A percentile compares a stretch with the other conserved stretches of the same genome.
Conservation (phyloP, 2,888 invertebrate genomes). For the Trichopoda pennipes region DNA sequence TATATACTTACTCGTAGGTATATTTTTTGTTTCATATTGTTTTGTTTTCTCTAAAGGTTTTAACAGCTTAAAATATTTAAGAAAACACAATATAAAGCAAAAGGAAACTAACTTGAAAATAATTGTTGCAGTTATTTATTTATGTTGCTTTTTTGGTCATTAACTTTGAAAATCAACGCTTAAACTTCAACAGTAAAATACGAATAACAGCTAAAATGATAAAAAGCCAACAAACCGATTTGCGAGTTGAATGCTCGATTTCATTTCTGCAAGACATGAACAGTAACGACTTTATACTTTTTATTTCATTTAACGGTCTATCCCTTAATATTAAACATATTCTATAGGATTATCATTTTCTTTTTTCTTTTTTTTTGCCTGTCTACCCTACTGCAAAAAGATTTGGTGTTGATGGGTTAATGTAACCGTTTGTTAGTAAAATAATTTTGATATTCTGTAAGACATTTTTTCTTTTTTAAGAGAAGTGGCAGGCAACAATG, state of each 20-base stretch:
- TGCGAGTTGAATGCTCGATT: slow-evolving; percentile 66
- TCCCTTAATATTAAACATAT: slow-evolving; percentile 63
- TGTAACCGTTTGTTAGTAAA: not conserved
- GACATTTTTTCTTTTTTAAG: not conserved
- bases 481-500: no score
- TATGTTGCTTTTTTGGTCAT: slow-evolving; percentile 55
- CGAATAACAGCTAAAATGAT: slow-evolving; percentile 42
- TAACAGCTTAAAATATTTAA: slow-evolving; percentile 35
- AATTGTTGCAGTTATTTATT: slow-evolving; percentile 64
- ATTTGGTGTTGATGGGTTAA: not conserved
- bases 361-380: slow-evolving; percentile 4
- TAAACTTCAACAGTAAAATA: slow-evolving; percentile 37
- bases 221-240: slow-evolving; percentile 47
- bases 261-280: slow-evolving; percentile 63
- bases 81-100: not conserved
- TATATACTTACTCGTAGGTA: no score
- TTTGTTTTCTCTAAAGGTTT: slow-evolving; percentile 42
- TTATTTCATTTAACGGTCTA: slow-evolving; percentile 67
- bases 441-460: not conserved
- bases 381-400: not conserved
- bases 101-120: slow-evolving; percentile 65
- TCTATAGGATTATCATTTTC: slow-evolving; percentile 11
- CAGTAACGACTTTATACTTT: slow-evolving; percentile 53
- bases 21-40: slow-evolving; percentile 11
- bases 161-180: slow-evolving; percentile 58